These are phyloP conservation scores for Hololepta plana DNA, from an alignment of 2,888 invertebrate species.

Conservation along the genomic window DNA sequence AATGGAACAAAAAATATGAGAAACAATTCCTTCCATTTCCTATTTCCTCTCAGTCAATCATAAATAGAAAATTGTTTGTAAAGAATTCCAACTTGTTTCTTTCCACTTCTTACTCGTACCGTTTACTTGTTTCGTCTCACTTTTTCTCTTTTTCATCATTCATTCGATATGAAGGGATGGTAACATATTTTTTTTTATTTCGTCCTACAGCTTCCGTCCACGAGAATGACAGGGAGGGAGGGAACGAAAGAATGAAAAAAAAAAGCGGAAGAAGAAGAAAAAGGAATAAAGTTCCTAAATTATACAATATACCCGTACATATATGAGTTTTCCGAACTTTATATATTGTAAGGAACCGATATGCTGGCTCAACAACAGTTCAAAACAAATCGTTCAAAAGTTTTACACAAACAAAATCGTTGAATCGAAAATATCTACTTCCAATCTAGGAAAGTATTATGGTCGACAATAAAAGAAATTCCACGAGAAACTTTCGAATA, in stretches of 20 bases:
- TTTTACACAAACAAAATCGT: slow-evolving; percentile 21
- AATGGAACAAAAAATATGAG: no score
- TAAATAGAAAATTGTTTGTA: no score
- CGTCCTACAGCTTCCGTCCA: no score
- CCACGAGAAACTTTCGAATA: slow-evolving; percentile 4
- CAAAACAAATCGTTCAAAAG: slow-evolving; percentile 21
- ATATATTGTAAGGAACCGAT: slow-evolving; percentile 2
- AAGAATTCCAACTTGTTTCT: no score
- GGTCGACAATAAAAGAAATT: slow-evolving; percentile 6
- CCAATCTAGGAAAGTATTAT: slow-evolving; percentile 6
- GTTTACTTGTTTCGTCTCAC: no score
- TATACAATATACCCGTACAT: slow-evolving; percentile 1
- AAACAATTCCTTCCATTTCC: no score
- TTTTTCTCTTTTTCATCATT: no score
- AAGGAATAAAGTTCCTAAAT: not conserved
- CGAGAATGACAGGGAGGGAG: not conserved
- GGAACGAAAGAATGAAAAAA: slow-evolving; percentile 2
- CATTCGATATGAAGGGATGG: no score
- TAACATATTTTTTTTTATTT: no score
- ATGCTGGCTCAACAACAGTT: slow-evolving; percentile 9
- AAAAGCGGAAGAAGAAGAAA: not conserved
- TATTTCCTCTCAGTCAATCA: no score
- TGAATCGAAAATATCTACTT: slow-evolving; percentile 14
- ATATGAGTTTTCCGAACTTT: slow-evolving; percentile 1
- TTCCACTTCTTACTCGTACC: no score